phyloP scores from a whole-genome alignment of 2,888 invertebrate species.

The Ormyrus nitidulus region DNA sequence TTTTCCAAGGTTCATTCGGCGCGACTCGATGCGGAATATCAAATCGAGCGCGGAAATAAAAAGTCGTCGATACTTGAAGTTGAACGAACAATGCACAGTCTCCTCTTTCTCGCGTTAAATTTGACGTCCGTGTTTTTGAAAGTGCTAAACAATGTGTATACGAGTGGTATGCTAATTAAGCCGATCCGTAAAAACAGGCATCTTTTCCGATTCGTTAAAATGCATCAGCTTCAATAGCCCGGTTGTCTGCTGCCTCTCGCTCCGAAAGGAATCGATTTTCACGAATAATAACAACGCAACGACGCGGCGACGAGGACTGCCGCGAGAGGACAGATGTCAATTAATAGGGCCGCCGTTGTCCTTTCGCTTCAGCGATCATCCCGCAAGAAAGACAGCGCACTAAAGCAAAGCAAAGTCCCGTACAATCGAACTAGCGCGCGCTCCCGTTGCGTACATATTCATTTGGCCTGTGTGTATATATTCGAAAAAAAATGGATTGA shows the following conservation, averaged over 20 bases:
- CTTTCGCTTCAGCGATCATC: background rate
- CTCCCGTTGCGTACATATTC: background rate
- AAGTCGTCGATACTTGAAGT: slow-evolving; percentile 23
- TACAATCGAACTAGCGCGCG: slow-evolving; percentile 16
- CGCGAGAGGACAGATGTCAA: slow-evolving; percentile 63
- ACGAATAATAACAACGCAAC: slow-evolving; percentile 35
- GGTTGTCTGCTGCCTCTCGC: background rate
- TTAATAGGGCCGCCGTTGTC: slow-evolving; percentile 59
- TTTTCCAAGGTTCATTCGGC: slow-evolving; percentile 27
- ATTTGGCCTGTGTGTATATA: background rate
- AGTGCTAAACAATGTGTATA: slow-evolving; percentile 38
- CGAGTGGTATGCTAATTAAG: slow-evolving; percentile 43
- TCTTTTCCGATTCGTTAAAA: slow-evolving; percentile 29
- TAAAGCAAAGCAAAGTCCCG: background rate
- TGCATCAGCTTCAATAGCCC: slow-evolving; percentile 36
- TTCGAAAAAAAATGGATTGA: slow-evolving; percentile 64
- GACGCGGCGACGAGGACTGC: slow-evolving; percentile 27
- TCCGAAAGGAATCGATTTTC: slow-evolving; percentile 40
- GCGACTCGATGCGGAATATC: slow-evolving; percentile 37
- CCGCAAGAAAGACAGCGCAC: slow-evolving; percentile 25
- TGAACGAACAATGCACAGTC: slow-evolving; percentile 4
- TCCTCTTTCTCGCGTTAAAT: slow-evolving; percentile 1
- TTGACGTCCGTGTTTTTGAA: background rate
- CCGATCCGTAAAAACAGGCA: slow-evolving; percentile 22
- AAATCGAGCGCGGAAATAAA: slow-evolving; percentile 42